These are phyloP conservation scores for Philaethria dido DNA, from an alignment of 2,888 invertebrate species.

Conservation along the genomic window DNA sequence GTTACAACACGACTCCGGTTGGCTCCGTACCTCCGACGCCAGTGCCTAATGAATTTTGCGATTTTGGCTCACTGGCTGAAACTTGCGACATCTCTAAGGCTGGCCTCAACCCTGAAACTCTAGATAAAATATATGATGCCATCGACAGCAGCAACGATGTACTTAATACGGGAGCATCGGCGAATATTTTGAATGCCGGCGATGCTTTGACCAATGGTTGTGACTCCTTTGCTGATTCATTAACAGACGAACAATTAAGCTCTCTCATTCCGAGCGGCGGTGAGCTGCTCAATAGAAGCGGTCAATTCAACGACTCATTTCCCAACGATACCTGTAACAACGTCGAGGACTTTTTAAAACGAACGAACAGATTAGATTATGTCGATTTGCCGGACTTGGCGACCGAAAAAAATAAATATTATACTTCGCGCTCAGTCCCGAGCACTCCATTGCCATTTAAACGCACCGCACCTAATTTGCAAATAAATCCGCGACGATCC, in stretches of 20 bases:
- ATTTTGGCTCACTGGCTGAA: conserved; percentile 86
- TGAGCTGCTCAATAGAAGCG: conserved; percentile 58
- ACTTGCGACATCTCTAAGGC: conserved; percentile 81
- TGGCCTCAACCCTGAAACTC: conserved; percentile 83
- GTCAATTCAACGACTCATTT: conserved; percentile 67
- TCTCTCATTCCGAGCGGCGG: conserved; percentile 71
- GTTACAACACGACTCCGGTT: conserved; percentile 82
- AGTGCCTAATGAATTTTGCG: conserved; percentile 88
- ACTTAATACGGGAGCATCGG: conserved; percentile 62
- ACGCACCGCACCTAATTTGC: conserved; percentile 66
- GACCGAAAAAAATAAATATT: conserved; percentile 71
- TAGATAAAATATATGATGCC: conserved; percentile 87
- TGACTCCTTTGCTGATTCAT: conserved; percentile 67
- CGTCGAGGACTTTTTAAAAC: conserved; percentile 75
- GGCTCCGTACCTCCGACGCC: conserved; percentile 88
- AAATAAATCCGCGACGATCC: conserved; percentile 71
- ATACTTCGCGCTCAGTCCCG: conserved; percentile 87
- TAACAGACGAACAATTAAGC: conserved; percentile 68
- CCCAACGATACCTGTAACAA: conserved; percentile 59
- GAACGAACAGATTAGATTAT: conserved; percentile 73
- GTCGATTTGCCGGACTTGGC: conserved; percentile 69
- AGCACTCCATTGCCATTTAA: conserved; percentile 86
- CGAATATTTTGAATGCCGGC: conserved; percentile 61
- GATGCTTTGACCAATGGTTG: conserved; percentile 70
- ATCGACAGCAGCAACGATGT: conserved; percentile 82